Conservation (phyloP, 2,888 invertebrate species). For the Drosophila basisetae region DNA sequence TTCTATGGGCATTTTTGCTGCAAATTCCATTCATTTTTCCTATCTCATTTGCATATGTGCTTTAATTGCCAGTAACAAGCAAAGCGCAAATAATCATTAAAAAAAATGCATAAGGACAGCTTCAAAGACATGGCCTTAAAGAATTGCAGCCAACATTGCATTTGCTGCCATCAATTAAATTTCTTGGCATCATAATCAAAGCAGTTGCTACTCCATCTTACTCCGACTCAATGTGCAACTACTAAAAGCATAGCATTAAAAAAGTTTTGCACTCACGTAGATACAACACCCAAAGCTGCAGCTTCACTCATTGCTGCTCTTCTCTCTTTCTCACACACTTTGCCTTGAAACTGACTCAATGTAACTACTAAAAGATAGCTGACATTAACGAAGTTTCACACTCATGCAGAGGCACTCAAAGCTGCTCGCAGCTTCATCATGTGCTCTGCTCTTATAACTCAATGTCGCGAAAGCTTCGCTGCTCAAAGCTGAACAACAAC, state of each 20-base stretch:
- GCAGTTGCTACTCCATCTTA: conserved; percentile 8
- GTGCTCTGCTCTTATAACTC: conserved; percentile 6
- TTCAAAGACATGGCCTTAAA: conserved; percentile 21
- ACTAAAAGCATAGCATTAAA: not conserved
- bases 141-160: conserved; percentile 31
- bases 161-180: conserved; percentile 67
- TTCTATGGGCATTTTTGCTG: not conserved
- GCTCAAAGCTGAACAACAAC: conserved; percentile 18
- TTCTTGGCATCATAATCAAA: conserved; percentile 58
- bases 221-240: not conserved
- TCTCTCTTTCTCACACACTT: not conserved
- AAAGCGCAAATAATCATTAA: conserved; percentile 55
- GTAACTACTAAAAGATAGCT: not conserved
- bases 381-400: conserved; percentile 1
- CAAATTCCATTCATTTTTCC: not conserved
- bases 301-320: not conserved
- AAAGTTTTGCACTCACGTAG: not conserved
- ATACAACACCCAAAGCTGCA: not conserved
- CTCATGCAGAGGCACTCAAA: not conserved
- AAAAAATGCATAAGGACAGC: conserved; percentile 29
- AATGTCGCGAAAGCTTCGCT: conserved; percentile 26
- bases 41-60: conserved; percentile 8
- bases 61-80: conserved; percentile 38
- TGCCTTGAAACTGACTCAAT: not conserved
- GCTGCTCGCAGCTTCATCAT: conserved; percentile 4